Percentiles rank a stretch among this genome's conserved stretches.
Conservation (phyloP, 2,888 invertebrate species). For the Portevinia maculata region DNA sequence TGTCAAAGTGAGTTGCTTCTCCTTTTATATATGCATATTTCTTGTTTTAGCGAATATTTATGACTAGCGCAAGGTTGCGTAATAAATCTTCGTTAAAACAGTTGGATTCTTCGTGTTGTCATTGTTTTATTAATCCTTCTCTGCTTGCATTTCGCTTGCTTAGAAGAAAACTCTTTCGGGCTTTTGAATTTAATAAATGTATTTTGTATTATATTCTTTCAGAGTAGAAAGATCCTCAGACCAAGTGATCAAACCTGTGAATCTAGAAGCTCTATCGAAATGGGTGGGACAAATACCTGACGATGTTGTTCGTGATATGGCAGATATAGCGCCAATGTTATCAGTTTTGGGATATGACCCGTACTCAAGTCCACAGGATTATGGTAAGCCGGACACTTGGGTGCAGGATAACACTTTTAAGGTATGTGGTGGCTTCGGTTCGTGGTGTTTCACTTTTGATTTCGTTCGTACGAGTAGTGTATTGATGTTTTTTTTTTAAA, state of each 20-base stretch:
- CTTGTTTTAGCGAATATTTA: conserved; percentile 26
- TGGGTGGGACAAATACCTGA: conserved; percentile 95
- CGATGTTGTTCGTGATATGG: conserved; percentile 96
- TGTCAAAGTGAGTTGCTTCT: conserved; percentile 91
- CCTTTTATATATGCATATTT: conserved; percentile 7
- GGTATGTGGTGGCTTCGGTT: conserved; percentile 78
- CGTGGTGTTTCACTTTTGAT: conserved; percentile 52
- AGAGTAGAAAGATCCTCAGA: conserved; percentile 98
- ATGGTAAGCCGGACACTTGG: conserved; percentile 92
- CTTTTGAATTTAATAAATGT: background rate
- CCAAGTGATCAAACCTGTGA: conserved; percentile 99
- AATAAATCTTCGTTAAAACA: conserved; percentile 57
- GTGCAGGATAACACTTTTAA: conserved; percentile 87
- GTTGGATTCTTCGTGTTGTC: conserved; percentile 17
- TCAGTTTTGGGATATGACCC: conserved; percentile 97
- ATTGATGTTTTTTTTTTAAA: conserved; percentile 50
- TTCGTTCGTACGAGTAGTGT: conserved; percentile 41
- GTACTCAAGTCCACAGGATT: conserved; percentile 96
- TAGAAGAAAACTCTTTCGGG: background rate
- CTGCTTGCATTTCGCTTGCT: background rate
- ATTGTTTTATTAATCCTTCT: conserved; percentile 31
- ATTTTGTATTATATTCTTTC: conserved; percentile 77
- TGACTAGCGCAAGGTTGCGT: conserved; percentile 30
- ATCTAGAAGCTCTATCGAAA: conserved; percentile 96
- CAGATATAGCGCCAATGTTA: conserved; percentile 97